phyloP scores from a whole-genome alignment of 2,888 invertebrate genomes.

The Ernsta delagoae region DNA sequence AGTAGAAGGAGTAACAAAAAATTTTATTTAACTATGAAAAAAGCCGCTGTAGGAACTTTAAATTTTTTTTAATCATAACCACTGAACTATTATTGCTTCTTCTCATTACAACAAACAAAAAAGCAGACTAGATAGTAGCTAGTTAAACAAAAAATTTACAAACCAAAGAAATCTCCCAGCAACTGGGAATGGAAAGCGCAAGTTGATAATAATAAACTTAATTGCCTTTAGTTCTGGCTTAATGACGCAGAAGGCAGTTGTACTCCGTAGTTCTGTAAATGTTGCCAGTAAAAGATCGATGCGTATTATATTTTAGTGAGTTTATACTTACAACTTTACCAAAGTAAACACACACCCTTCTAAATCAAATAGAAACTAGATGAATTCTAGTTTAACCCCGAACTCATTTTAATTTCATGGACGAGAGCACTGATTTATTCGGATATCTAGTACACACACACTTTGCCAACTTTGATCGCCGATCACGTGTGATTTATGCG shows the following conservation, averaged over 20 bases:
- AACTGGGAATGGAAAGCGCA: no score
- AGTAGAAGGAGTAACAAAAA: no score
- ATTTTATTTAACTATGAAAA: no score
- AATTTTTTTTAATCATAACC: no score
- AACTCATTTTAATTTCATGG: constrained; percentile 68
- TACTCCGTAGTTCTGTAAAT: not conserved
- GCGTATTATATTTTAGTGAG: not conserved
- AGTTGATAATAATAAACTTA: no score
- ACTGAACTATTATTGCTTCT: no score
- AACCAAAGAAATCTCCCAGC: no score
- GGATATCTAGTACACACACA: constrained; percentile 63
- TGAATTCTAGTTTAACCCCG: constrained; percentile 57
- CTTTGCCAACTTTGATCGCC: constrained; percentile 67
- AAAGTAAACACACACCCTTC: constrained; percentile 3
- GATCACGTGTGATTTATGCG: constrained; percentile 69
- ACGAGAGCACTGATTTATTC: constrained; percentile 63
- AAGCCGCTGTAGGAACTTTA: no score
- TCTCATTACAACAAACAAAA: no score
- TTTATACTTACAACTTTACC: not conserved
- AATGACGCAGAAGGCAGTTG: not conserved
- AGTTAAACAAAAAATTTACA: no score
- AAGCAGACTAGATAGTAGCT: no score
- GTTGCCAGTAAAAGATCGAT: not conserved
- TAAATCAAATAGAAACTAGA: constrained; percentile 42
- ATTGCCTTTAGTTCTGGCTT: not conserved